These are phyloP conservation scores for Nycticryphes semicollaris DNA, from an alignment of 2,113 vertebrate species.

Conservation along the genomic window DNA sequence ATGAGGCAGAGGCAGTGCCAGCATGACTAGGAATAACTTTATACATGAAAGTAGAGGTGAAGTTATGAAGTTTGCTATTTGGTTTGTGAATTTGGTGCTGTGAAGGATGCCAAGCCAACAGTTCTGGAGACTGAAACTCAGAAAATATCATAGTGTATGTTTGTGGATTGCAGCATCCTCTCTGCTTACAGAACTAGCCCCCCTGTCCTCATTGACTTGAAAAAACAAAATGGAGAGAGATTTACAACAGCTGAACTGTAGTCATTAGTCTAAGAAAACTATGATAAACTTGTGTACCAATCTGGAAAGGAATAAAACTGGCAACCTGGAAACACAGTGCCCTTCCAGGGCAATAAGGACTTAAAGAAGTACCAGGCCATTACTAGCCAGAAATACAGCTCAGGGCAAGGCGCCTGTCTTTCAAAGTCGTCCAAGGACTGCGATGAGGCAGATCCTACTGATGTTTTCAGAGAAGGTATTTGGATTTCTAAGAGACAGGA, in stretches of 20 bases:
- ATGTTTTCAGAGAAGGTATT: neutral
- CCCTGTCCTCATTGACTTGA: accelerated
- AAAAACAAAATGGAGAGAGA: neutral
- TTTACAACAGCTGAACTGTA: neutral
- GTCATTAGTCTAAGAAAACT: neutral
- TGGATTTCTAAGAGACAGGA: neutral
- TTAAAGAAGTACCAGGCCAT: neutral
- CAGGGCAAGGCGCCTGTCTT: neutral
- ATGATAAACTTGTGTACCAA: accelerated
- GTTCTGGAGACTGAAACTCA: neutral
- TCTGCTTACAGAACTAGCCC: neutral
- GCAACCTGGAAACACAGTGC: neutral
- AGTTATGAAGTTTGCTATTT: neutral
- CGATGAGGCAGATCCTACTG: neutral
- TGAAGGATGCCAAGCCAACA: neutral
- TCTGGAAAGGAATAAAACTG: neutral
- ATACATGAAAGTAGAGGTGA: neutral
- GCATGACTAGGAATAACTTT: neutral
- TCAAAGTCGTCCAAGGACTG: neutral
- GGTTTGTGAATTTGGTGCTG: neutral
- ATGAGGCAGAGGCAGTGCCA: slow-evolving; percentile 28
- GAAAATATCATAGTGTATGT: neutral
- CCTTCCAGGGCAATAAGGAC: neutral
- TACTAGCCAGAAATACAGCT: neutral
- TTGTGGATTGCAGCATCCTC: neutral